Evolutionary conservation across 2,888 invertebrate genomes (phyloP), one percentile per base, ranked within the genome.

Genomic region (Drosophila vallismaia): DNA sequence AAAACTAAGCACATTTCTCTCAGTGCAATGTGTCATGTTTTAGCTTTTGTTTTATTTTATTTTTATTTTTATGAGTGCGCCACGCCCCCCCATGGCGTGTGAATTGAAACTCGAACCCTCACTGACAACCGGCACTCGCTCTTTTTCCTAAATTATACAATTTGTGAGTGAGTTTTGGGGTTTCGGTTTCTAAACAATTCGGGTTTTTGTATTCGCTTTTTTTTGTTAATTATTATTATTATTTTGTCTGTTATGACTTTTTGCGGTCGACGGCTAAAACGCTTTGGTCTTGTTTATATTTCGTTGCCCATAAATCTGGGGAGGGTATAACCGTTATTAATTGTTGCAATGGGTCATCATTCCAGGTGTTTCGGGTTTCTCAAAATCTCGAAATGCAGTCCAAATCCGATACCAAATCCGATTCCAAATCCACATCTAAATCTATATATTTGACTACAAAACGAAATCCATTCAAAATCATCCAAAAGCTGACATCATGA

Each of bases 121-220:
- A 28, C 33, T 44, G 14, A 14, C 14, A 14, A 14, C 55, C 33
- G 10, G 26, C 52, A 42, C 26, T 51, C 38, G 62, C 45, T 72
- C 71, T 59, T 63, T 71, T 78, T 66, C 68, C 67, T 67, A 76
- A 86, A 82, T 86, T 86, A 86, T 72, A 76, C 85, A 76, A 81
- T 80, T 86, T 66, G 72, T 75, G 63, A 72, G 42, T 73, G 81
- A 38, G 26, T 59, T 62, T 64, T 67, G 8, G 19, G 12, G 42
- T 55, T 55, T 57, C 54, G 45, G 45, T 66, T 50, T 74, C 59
- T 54, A 56, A 49, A 24, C 51, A 38, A 12, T 59, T 53, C 62
- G 50, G 31, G 53, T 52, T 54, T 55, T 42, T 46, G n/a, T 51
- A 4, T 40, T 29, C 51, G 44, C 54, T 51, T 53, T 75, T 75